Evolutionary conservation across 2,888 invertebrate genomes (phyloP).

Genomic region (Psococerastis gibbosa): DNA sequence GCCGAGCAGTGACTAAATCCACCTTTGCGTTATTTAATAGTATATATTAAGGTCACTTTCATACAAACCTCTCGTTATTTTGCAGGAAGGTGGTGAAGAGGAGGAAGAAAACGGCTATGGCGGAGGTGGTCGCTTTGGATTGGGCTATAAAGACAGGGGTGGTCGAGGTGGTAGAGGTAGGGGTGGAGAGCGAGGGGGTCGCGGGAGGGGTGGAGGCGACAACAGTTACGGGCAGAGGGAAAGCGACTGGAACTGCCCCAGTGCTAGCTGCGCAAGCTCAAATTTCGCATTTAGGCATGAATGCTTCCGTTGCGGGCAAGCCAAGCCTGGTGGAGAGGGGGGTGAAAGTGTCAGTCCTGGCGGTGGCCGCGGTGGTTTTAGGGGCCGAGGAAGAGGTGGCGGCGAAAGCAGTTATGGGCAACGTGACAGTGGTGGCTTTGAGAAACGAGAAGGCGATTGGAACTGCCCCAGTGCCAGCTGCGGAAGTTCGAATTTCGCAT

Average conservation of each 20-base stretch:
- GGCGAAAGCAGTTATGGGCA: conserved; percentile 40
- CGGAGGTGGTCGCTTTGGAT: conserved; percentile 17
- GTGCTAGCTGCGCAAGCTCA: conserved; percentile 17
- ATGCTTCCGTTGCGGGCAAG: conserved; percentile 20
- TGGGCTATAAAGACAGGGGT: conserved; percentile 19
- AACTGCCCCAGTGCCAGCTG: conserved; percentile 19
- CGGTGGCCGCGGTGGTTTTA: conserved; percentile 21
- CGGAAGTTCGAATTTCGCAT: conserved; percentile 15
- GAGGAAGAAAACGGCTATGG: conserved; percentile 19
- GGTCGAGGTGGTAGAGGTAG: conserved; percentile 18
- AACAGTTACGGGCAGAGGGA: conserved; percentile 17
- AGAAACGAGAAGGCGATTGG: conserved; percentile 15
- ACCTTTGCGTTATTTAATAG: too few relatives aligned
- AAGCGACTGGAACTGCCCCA: conserved; percentile 17
- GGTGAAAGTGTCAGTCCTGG: conserved; percentile 20
- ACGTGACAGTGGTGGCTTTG: conserved; percentile 15
- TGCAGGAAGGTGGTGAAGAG: conserved; percentile 24
- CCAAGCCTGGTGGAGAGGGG: conserved; percentile 20
- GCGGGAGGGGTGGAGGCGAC: conserved; percentile 17
- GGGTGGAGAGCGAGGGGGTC: conserved; percentile 18
- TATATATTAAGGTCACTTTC: background rate
- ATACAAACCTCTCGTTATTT: conserved; percentile 21
- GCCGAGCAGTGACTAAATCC: too few relatives aligned
- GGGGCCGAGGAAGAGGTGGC: conserved; percentile 27
- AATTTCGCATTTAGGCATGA: conserved; percentile 16